phyloP scores from a whole-genome alignment of 1,140 invertebrate species.

The Sogatella furcifera region DNA sequence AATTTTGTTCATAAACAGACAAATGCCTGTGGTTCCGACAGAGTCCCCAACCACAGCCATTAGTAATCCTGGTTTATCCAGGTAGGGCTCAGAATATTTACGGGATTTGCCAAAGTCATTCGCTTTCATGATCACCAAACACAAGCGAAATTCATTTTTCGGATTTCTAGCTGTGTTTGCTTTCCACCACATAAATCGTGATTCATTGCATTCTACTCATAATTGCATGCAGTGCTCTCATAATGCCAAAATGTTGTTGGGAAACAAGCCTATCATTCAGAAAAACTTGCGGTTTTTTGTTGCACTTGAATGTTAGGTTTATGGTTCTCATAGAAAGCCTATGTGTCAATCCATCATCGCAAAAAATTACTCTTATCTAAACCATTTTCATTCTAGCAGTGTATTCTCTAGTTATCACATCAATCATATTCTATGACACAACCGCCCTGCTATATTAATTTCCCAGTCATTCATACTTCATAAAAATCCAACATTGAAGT shows the following conservation, averaged over 20 bases:
- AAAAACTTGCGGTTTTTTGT: constrained; percentile 11
- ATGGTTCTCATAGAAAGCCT: too few species aligned
- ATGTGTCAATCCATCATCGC: too few species aligned
- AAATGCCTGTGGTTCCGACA: constrained; percentile 13
- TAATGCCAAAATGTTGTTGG: background rate
- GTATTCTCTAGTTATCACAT: too few species aligned
- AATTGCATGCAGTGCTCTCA: background rate
- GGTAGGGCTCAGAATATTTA: constrained; percentile 19
- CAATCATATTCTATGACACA: too few species aligned
- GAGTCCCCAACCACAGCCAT: constrained; percentile 13
- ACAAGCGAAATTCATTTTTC: too few species aligned
- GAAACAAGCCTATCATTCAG: background rate
- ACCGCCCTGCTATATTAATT: too few species aligned
- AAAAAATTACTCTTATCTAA: too few species aligned
- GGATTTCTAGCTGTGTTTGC: too few species aligned
- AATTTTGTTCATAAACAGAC: background rate
- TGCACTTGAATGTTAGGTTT: constrained; percentile 5
- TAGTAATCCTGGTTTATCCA: constrained; percentile 25
- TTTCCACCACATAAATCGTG: too few species aligned
- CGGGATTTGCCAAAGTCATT: constrained; percentile 1
- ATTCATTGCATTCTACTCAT: background rate
- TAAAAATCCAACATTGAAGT: too few species aligned
- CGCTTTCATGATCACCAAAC: background rate
- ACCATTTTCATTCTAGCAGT: too few species aligned
- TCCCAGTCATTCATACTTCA: too few species aligned